phyloP scores from a whole-genome alignment of 2,113 vertebrate genomes.

The Anolis sagrei region DNA sequence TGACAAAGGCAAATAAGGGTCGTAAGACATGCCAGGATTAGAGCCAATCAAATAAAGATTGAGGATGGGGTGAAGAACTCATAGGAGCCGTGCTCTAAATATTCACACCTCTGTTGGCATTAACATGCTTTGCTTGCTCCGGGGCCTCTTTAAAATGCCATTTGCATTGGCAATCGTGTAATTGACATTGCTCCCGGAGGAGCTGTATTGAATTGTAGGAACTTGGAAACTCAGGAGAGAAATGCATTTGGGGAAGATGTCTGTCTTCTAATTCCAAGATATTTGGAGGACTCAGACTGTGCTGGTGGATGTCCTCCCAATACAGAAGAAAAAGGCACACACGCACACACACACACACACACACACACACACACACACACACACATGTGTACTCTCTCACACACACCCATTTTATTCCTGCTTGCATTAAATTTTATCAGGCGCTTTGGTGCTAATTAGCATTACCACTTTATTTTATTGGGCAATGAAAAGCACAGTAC shows the following conservation, averaged over 20 bases:
- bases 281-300: conserved; percentile 50
- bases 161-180: conserved; percentile 74
- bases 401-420: conserved; percentile 27
- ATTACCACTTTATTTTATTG: conserved; percentile 52
- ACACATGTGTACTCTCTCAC: conserved; percentile 30
- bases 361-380: too few species aligned
- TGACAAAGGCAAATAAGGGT: conserved; percentile 64
- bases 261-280: conserved; percentile 55
- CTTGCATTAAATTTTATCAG: conserved; percentile 61
- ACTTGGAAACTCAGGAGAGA: conserved; percentile 66
- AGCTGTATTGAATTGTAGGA: conserved; percentile 65
- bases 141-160: conserved; percentile 75
- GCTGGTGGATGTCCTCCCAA: conserved; percentile 57
- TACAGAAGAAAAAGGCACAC: conserved; percentile 54
- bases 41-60: conserved; percentile 56
- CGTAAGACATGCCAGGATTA: conserved; percentile 44
- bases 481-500: conserved; percentile 38
- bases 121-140: conserved; percentile 66
- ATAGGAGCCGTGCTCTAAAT: conserved; percentile 39
- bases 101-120: conserved; percentile 58
- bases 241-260: conserved; percentile 60
- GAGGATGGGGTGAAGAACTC: conserved; percentile 53
- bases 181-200: conserved; percentile 75
- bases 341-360: conserved; percentile 9
- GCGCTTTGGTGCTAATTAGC: conserved; percentile 59